Evolutionary conservation across 2,113 vertebrate species (phyloP).

Genomic region (Alligator mississippiensis): DNA sequence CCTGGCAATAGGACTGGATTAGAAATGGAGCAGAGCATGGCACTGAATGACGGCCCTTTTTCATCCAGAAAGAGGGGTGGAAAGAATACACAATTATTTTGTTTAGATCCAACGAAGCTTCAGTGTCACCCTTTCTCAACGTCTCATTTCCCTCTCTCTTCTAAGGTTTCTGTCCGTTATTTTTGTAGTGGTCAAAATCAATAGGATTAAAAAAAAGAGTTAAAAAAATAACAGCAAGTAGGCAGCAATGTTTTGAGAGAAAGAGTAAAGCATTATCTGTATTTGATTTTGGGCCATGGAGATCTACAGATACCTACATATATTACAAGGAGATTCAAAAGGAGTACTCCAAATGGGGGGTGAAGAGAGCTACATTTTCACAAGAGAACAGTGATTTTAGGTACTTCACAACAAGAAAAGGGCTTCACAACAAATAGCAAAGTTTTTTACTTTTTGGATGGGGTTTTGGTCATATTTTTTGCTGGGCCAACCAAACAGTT

Average conservation of each 20-base stretch:
- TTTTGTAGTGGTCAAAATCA: neutral
- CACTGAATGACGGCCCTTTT: rapidly evolving
- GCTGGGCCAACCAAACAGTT: too few species aligned
- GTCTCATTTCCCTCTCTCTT: neutral
- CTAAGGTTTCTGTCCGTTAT: rapidly evolving
- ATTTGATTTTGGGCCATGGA: conserved; percentile 22
- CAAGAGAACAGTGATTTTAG: neutral
- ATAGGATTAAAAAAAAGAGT: neutral
- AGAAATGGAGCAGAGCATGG: neutral
- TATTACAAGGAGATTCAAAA: conserved; percentile 26
- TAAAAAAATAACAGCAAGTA: neutral
- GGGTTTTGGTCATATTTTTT: too few species aligned
- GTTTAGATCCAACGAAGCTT: rapidly evolving
- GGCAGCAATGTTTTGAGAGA: neutral
- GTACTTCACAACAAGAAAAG: neutral
- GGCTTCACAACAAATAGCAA: too few species aligned
- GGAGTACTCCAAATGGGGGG: neutral
- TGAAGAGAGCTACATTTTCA: neutral
- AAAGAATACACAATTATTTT: neutral
- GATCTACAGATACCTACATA: neutral
- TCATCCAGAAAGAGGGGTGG: neutral
- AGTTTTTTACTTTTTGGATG: too few species aligned
- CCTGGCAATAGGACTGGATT: neutral
- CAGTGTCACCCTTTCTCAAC: rapidly evolving
- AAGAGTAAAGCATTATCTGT: neutral